A percentile compares a stretch with the other conserved stretches of the same genome.
Conservation (phyloP, 2,888 invertebrate genomes). For the Carterocephalus palaemon region DNA sequence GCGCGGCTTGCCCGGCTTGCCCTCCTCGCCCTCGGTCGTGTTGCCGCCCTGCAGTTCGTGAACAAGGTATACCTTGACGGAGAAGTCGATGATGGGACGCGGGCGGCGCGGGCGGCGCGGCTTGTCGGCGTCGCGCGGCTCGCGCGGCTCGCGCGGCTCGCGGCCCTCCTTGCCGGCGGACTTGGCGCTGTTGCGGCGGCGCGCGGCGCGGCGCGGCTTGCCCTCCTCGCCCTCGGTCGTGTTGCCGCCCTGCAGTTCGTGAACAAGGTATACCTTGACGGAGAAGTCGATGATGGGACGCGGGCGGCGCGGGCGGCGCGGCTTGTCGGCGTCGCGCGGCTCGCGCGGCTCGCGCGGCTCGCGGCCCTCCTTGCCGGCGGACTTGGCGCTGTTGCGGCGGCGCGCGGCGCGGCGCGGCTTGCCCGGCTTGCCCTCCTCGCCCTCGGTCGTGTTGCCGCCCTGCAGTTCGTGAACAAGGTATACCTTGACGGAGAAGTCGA, state of each 20-base stretch:
- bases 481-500: too few relatives aligned
- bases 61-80: constrained; percentile 77
- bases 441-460: too few relatives aligned
- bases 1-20: constrained; percentile 52
- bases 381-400: too few relatives aligned
- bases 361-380: too few relatives aligned
- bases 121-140: too few relatives aligned
- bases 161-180: constrained; percentile 42
- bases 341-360: background rate
- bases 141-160: constrained; percentile 36
- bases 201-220: constrained; percentile 53
- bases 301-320: background rate
- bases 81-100: constrained; percentile 76
- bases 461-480: too few relatives aligned
- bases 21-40: constrained; percentile 64
- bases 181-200: constrained; percentile 65
- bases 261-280: too few relatives aligned
- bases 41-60: constrained; percentile 74
- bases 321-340: background rate
- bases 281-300: too few relatives aligned
- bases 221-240: constrained; percentile 64
- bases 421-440: constrained; percentile 45
- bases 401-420: constrained; percentile 54
- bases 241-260: constrained; percentile 73
- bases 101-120: constrained; percentile 51